These are phyloP conservation scores for Muscina levida DNA, from an alignment of 2,888 invertebrate genomes.

Conservation along the genomic window DNA sequence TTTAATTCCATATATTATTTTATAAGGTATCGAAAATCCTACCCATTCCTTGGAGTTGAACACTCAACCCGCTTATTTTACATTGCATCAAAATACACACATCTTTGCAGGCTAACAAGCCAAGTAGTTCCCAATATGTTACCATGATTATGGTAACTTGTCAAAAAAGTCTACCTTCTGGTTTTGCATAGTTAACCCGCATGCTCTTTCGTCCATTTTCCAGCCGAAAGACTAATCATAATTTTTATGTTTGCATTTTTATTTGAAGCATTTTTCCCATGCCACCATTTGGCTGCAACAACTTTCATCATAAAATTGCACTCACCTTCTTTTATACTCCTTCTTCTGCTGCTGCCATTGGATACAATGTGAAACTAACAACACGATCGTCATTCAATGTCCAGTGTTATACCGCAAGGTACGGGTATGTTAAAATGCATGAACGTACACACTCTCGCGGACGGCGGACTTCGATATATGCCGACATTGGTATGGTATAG, in stretches of 20 bases:
- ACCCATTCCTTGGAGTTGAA: too few relatives aligned
- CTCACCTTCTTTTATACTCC: conserved; percentile 37
- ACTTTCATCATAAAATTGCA: conserved; percentile 55
- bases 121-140: conserved; percentile 39
- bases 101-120: background rate
- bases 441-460: background rate
- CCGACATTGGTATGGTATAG: conserved; percentile 16
- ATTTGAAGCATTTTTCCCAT: conserved; percentile 45
- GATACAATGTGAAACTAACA: conserved; percentile 49
- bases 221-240: conserved; percentile 36
- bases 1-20: too few relatives aligned
- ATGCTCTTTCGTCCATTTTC: conserved; percentile 26
- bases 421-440: background rate
- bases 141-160: conserved; percentile 51
- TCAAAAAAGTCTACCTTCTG: conserved; percentile 50
- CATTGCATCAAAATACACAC: too few relatives aligned
- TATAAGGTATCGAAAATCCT: too few relatives aligned
- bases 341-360: background rate
- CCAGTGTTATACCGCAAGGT: conserved; percentile 54
- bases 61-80: too few relatives aligned
- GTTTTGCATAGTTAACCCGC: conserved; percentile 43
- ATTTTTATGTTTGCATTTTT: conserved; percentile 31
- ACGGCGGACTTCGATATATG: background rate
- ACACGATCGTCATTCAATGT: conserved; percentile 67
- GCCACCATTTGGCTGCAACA: conserved; percentile 24